Percentiles rank a stretch among this genome's conserved stretches.
phyloP scores from a whole-genome alignment of 2,113 vertebrate species.

The Muntiacus reevesi region DNA sequence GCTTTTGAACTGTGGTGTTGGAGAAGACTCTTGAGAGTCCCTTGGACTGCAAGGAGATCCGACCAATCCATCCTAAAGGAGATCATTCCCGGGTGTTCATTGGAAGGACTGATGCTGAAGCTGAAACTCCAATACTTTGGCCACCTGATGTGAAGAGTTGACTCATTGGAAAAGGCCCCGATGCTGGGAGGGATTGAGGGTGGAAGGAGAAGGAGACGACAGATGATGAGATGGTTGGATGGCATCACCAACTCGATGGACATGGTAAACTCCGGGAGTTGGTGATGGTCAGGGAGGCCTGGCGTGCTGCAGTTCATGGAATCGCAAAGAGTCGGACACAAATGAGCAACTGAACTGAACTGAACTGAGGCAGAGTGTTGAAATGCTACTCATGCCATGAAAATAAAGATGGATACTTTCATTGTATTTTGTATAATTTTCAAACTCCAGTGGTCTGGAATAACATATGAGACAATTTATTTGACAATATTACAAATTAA shows the following conservation, averaged over 20 bases:
- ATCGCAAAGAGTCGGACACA: accelerated
- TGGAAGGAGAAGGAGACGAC: background rate
- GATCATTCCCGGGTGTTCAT: background rate
- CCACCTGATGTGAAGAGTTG: accelerated
- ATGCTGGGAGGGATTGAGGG: background rate
- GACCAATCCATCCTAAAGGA: background rate
- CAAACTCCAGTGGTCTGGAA: background rate
- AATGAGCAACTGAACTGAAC: background rate
- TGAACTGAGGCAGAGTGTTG: background rate
- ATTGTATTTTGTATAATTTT: background rate
- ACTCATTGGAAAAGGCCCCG: background rate
- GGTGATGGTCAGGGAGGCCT: background rate
- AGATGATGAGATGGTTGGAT: background rate
- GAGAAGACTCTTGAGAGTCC: background rate
- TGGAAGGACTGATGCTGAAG: background rate
- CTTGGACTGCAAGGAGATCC: background rate
- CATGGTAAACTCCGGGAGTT: background rate
- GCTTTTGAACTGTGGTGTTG: background rate
- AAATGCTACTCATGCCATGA: background rate
- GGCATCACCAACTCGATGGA: background rate
- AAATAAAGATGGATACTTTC: background rate
- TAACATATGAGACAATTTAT: background rate
- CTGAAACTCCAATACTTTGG: background rate
- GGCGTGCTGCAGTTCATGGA: background rate
- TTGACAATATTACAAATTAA: background rate